Evolutionary conservation across 53 echinoderm and acorn worm species (phyloP).

Genomic region (Holothuria leucospilota): DNA sequence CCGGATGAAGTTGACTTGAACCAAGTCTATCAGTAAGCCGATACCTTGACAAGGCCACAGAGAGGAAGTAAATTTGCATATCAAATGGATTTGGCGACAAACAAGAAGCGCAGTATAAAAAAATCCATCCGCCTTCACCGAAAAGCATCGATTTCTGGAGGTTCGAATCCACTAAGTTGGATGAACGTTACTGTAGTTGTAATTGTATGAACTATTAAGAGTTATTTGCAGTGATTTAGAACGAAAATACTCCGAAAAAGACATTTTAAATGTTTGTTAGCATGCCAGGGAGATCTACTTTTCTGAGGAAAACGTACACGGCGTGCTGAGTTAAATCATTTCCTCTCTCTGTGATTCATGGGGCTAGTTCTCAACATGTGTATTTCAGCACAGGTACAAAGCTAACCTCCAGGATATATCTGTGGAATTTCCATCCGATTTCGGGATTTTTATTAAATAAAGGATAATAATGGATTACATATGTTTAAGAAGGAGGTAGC

Average conservation of each 20-base stretch:
- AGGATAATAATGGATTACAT: constrained; percentile 75
- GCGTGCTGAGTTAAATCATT: constrained; percentile 67
- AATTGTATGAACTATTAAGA: too few species aligned
- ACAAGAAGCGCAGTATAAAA: constrained; percentile 48
- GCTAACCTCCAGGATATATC: constrained; percentile 26
- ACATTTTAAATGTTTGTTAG: constrained; percentile 25
- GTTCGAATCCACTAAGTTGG: neutral
- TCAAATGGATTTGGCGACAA: constrained; percentile 81
- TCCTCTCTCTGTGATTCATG: constrained; percentile 80
- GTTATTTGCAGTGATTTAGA: too few species aligned
- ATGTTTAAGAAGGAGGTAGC: constrained; percentile 66
- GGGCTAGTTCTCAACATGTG: constrained; percentile 51
- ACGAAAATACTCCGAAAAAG: too few species aligned
- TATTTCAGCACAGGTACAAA: constrained; percentile 46
- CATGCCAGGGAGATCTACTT: constrained; percentile 29
- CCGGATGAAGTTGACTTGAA: constrained; percentile 45
- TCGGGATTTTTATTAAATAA: constrained; percentile 47
- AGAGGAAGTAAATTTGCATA: constrained; percentile 99
- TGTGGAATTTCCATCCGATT: constrained; percentile 40
- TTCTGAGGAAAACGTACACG: constrained; percentile 23
- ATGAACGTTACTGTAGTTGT: neutral
- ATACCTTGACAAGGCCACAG: constrained; percentile 97
- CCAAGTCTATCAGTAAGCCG: constrained; percentile 86
- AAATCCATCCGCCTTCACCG: constrained; percentile 46
- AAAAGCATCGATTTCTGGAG: constrained; percentile 4